phyloP scores from a whole-genome alignment of 2,888 invertebrate species.

The Corbicula japonica region DNA sequence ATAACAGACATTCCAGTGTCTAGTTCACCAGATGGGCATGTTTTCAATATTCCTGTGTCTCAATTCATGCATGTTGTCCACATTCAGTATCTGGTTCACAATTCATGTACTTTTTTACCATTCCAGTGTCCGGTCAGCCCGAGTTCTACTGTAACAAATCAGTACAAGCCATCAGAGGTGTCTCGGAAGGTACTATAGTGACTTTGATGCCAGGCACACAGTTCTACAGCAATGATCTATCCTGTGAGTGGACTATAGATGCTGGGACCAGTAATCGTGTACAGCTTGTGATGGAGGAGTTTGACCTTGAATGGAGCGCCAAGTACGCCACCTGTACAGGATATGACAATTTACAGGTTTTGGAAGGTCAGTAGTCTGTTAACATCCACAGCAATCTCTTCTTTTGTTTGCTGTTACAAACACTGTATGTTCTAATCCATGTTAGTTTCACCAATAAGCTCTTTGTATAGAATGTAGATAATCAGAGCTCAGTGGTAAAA shows the following conservation, averaged over 20 bases:
- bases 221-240: constrained; percentile 63
- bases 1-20: too few species aligned
- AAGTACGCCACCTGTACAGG: constrained; percentile 67
- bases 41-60: too few species aligned
- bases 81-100: too few species aligned
- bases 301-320: constrained; percentile 70
- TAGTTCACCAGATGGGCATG: too few species aligned
- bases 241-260: constrained; percentile 70
- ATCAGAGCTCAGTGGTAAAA: too few species aligned
- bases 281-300: constrained; percentile 49
- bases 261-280: constrained; percentile 58
- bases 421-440: background rate
- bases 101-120: background rate
- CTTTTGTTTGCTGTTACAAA: background rate
- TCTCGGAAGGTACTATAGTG: constrained; percentile 56
- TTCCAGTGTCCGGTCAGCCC: constrained; percentile 25
- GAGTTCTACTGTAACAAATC: constrained; percentile 40
- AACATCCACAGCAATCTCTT: too few species aligned
- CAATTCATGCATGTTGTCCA: too few species aligned
- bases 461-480: too few species aligned
- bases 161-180: constrained; percentile 31
- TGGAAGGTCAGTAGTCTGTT: too few species aligned
- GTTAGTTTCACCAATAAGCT: too few species aligned
- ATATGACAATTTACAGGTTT: constrained; percentile 69
- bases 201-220: constrained; percentile 49